Evolutionary conservation across 2,113 vertebrate genomes (phyloP).

Genomic region (Oreochromis aureus): DNA sequence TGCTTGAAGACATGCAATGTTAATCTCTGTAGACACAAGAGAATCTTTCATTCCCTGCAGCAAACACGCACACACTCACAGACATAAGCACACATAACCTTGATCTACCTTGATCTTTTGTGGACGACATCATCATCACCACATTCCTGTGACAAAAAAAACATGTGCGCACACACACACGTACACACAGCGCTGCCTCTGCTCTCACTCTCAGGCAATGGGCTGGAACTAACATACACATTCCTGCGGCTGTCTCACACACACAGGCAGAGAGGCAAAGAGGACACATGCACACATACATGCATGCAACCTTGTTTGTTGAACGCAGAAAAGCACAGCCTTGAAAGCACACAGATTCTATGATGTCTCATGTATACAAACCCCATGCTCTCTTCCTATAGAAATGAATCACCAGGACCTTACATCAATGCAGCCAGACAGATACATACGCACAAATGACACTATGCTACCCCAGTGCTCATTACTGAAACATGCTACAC

Average conservation of each 20-base stretch:
- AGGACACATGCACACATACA: not conserved
- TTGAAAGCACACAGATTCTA: not conserved
- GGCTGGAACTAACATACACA: conserved; percentile 71
- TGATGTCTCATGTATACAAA: conserved; percentile 9
- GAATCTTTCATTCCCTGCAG: conserved; percentile 2
- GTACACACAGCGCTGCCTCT: conserved; percentile 59
- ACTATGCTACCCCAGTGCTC: not conserved
- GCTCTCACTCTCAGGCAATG: conserved; percentile 75
- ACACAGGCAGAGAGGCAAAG: not conserved
- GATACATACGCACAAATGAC: not conserved
- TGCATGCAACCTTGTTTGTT: not conserved
- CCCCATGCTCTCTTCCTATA: not conserved
- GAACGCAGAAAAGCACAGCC: not conserved
- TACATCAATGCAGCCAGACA: not conserved
- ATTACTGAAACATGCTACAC: conserved; percentile 22
- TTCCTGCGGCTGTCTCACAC: conserved; percentile 25
- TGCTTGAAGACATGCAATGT: not conserved
- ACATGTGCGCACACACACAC: not conserved
- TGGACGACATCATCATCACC: conserved; percentile 29
- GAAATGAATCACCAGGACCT: conserved; percentile 1
- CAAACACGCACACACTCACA: not conserved
- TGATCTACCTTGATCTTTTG: conserved; percentile 44
- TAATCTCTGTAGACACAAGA: conserved; percentile 7
- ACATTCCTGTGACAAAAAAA: conserved; percentile 21
- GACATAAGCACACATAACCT: conserved; percentile 28